Base-by-base conservation (phyloP, 2,888 invertebrate genomes). In the Spisula solida region DNA sequence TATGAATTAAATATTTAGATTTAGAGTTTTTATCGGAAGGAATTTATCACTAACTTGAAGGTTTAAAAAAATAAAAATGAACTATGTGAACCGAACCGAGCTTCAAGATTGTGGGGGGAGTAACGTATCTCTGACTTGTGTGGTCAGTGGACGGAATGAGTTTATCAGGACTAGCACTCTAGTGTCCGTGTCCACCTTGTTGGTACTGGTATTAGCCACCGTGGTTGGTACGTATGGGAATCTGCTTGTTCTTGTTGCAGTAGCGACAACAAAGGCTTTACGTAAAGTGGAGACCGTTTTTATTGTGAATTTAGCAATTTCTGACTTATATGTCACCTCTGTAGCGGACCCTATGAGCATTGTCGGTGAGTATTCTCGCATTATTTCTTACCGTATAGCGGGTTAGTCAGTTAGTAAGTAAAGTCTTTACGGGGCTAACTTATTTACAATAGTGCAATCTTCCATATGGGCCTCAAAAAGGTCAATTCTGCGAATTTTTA, bases 291-390 rank as follows among this genome's bases (percentile, higher is more conserved):
- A 93, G 34, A 87, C 90, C 6, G 89, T 93, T n/a, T 94, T 94
- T 90, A 93, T 95, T 47, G 91, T 93, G 14, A 95, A 95, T 90
- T 82, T 94, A 87, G 94, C 94, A 41, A 81, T 90, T 29, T 89
- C 94, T 5, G 95, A 95, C 78, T 86, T 94, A 14, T 93, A 91
- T 55, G 95, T 95, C 25, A 94, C 95, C 0, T 75, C 90, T 5
- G n/a, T 95, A 18, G 94, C 95, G 0, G 93, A 94, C 79, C 94
- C 95, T 0, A 93, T 95, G 88, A 92, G 93, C 79, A 93, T 95
- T 70, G 82, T 95, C 25, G 94, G 95, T 95, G 88, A 90, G 94
- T 92, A 75, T 6, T n/a, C n/a, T n/a, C n/a, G n/a, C n/a, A n/a
- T n/a, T n/a, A n/a, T n/a, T n/a, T n/a, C n/a, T n/a, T n/a, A n/a